Conservation (phyloP, 2,888 invertebrate species). For the Orchestes rusci region DNA sequence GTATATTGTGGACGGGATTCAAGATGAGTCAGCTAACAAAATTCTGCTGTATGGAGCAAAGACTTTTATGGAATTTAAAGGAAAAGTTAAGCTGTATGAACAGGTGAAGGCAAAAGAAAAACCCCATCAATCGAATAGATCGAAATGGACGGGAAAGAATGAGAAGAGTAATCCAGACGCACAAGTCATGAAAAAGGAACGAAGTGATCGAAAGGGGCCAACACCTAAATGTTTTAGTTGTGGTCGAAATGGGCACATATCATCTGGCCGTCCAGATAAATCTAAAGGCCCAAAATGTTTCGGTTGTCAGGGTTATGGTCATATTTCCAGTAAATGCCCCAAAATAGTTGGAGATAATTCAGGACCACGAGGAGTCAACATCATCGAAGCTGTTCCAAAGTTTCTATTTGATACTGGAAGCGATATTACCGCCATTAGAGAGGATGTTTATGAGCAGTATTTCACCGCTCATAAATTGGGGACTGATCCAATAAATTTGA, state of each 20-base stretch:
- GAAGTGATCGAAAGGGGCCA: too few relatives aligned
- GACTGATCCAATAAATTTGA: neutral
- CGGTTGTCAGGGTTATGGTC: slow-evolving; percentile 22
- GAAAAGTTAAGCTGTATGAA: slow-evolving; percentile 24
- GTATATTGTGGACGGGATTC: slow-evolving; percentile 26
- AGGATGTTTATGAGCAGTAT: slow-evolving; percentile 12
- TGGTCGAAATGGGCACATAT: slow-evolving; percentile 16
- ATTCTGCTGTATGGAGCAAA: slow-evolving; percentile 23
- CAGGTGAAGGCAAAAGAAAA: neutral
- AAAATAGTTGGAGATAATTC: too few relatives aligned
- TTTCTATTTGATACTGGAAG: slow-evolving; percentile 1
- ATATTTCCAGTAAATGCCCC: slow-evolving; percentile 10
- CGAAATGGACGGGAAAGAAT: too few relatives aligned
- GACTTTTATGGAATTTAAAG: slow-evolving; percentile 21
- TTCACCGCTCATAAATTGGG: neutral
- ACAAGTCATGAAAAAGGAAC: too few relatives aligned
- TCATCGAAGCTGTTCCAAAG: too few relatives aligned
- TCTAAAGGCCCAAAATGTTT: slow-evolving; percentile 25
- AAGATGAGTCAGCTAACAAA: slow-evolving; percentile 24
- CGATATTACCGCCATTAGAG: slow-evolving; percentile 18
- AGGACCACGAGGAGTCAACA: too few relatives aligned
- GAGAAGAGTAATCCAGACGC: too few relatives aligned
- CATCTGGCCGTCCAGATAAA: slow-evolving; percentile 13
- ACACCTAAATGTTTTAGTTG: slow-evolving; percentile 14
- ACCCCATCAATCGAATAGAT: neutral